These are phyloP conservation scores for Leptinotarsa juncta DNA, from an alignment of 2,888 invertebrate genomes.

Conservation along the genomic window DNA sequence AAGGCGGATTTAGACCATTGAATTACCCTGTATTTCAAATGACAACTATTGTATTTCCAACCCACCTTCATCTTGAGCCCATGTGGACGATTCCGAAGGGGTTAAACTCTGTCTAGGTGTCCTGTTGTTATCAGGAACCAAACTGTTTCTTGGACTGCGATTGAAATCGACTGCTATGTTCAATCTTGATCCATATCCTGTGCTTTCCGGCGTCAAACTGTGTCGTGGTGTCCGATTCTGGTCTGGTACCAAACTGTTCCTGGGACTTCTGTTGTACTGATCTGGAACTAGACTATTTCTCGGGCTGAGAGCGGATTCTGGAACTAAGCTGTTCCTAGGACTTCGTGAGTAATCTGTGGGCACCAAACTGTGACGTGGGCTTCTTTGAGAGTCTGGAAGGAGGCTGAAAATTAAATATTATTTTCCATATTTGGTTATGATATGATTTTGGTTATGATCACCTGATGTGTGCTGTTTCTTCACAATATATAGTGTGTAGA, in stretches of 20 bases:
- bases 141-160: conserved; percentile 69
- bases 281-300: conserved; percentile 70
- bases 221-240: conserved; percentile 71
- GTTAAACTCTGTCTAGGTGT: conserved; percentile 72
- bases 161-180: conserved; percentile 62
- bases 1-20: too few relatives aligned
- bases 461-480: too few relatives aligned
- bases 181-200: conserved; percentile 63
- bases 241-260: conserved; percentile 71
- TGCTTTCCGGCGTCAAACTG: conserved; percentile 72
- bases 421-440: too few relatives aligned
- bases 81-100: conserved; percentile 70
- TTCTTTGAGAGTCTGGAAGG: conserved; percentile 70
- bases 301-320: conserved; percentile 65
- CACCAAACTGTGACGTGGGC: conserved; percentile 69
- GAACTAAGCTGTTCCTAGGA: conserved; percentile 70
- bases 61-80: conserved; percentile 69
- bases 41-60: conserved; percentile 41
- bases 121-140: conserved; percentile 65
- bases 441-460: too few relatives aligned
- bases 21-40: too few relatives aligned
- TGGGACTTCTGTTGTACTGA: conserved; percentile 67
- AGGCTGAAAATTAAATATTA: conserved; percentile 62
- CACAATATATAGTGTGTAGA: too few relatives aligned
- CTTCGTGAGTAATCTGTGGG: conserved; percentile 73